These are phyloP conservation scores for Bimastos eiseni DNA, from an alignment of 2,888 invertebrate species.

Conservation along the genomic window DNA sequence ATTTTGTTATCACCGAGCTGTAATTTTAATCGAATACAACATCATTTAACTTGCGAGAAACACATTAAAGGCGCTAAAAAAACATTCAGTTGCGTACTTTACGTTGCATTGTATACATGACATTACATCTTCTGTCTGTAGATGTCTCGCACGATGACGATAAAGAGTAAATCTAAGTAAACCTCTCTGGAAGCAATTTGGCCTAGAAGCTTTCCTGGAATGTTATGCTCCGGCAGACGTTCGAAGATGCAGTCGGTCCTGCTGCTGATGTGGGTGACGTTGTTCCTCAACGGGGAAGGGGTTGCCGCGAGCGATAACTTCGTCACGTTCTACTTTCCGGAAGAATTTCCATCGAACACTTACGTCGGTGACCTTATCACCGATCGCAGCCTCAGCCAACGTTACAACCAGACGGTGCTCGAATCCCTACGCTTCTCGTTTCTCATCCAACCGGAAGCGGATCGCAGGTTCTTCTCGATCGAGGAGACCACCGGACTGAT, in stretches of 20 bases:
- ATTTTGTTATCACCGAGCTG: not conserved
- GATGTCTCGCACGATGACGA: too few species aligned
- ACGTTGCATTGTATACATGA: not conserved
- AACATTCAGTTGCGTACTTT: not conserved
- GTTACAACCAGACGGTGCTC: slow-evolving; percentile 33
- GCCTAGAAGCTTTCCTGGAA: not conserved
- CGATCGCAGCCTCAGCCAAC: slow-evolving; percentile 57
- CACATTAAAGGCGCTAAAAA: not conserved
- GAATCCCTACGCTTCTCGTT: slow-evolving; percentile 39
- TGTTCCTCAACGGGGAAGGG: not conserved
- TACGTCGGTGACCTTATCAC: slow-evolving; percentile 48
- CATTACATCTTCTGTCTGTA: not conserved
- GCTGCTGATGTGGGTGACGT: not conserved
- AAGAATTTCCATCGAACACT: slow-evolving; percentile 49
- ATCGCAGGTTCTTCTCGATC: slow-evolving; percentile 38
- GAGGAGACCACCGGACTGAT: slow-evolving; percentile 39
- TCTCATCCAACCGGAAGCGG: slow-evolving; percentile 35
- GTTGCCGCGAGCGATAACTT: slow-evolving; percentile 4
- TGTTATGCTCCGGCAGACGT: not conserved
- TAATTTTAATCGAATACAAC: not conserved
- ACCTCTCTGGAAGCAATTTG: not conserved
- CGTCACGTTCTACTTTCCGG: slow-evolving; percentile 38
- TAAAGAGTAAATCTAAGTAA: too few species aligned
- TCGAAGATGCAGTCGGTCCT: not conserved
- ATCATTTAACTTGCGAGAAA: not conserved